Evolutionary conservation across 2,888 invertebrate species (phyloP).

Genomic region (Tiliacea citrago): DNA sequence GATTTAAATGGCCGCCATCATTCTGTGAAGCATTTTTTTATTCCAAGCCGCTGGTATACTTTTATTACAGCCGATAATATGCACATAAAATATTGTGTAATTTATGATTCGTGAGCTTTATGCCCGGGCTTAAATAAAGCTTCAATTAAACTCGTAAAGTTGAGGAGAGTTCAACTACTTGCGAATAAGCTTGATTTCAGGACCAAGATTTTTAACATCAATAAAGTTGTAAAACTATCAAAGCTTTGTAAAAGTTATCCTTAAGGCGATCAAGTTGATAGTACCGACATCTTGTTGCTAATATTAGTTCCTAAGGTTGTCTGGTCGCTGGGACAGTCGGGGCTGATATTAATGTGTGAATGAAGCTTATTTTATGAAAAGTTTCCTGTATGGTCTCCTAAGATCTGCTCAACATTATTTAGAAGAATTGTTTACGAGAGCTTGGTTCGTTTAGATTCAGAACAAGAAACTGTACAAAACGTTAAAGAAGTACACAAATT

Average conservation of each 20-base stretch:
- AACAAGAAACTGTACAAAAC: slow-evolving; percentile 2
- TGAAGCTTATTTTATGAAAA: not conserved
- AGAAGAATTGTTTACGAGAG: not conserved
- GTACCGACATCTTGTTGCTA: not conserved
- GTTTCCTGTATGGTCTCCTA: no score
- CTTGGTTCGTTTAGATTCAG: not conserved
- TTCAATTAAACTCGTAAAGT: slow-evolving; percentile 34
- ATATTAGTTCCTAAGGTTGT: not conserved
- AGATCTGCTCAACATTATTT: not conserved
- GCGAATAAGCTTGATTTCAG: slow-evolving; percentile 22
- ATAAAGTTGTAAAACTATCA: slow-evolving; percentile 29
- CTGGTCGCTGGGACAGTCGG: not conserved
- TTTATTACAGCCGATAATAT: slow-evolving; percentile 50
- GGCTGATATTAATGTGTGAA: not conserved
- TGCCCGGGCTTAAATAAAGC: slow-evolving; percentile 32
- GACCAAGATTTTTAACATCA: slow-evolving; percentile 9
- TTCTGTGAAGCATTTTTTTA: slow-evolving; percentile 45
- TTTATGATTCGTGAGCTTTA: slow-evolving; percentile 48
- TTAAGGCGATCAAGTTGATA: not conserved
- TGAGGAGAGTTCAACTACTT: not conserved
- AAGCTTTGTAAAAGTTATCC: slow-evolving; percentile 15
- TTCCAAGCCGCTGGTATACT: slow-evolving; percentile 23
- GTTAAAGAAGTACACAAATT: slow-evolving; percentile 10
- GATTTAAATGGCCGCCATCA: slow-evolving; percentile 46
- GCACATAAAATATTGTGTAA: slow-evolving; percentile 47